Evolutionary conservation across 1,140 invertebrate genomes (phyloP).

Genomic region (Drosophila chauvacae): DNA sequence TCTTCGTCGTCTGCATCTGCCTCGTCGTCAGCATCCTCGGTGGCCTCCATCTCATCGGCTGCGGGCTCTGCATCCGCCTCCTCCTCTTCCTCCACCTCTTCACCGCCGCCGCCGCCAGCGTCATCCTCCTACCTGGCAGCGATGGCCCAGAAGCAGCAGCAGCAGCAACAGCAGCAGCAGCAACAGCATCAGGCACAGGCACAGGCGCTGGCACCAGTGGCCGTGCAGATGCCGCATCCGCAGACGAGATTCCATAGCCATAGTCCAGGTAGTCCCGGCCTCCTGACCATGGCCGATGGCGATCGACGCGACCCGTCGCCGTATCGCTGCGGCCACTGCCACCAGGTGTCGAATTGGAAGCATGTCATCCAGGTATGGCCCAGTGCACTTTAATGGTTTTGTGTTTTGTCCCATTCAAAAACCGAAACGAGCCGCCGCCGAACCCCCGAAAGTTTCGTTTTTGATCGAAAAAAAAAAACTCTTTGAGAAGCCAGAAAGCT

Average conservation of each 20-base stretch:
- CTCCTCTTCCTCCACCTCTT: slow-evolving; percentile 27
- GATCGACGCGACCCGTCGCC: slow-evolving; percentile 85
- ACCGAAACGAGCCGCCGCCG: slow-evolving; percentile 33
- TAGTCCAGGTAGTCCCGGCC: slow-evolving; percentile 77
- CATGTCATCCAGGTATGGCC: slow-evolving; percentile 90
- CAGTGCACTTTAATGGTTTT: slow-evolving; percentile 67
- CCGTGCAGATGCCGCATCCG: slow-evolving; percentile 33
- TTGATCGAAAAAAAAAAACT: neutral
- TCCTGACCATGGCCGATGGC: slow-evolving; percentile 73
- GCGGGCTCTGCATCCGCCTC: slow-evolving; percentile 37
- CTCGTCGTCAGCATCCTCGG: slow-evolving; percentile 42
- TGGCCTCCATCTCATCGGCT: slow-evolving; percentile 35
- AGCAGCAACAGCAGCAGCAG: slow-evolving; percentile 44
- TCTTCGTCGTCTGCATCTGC: slow-evolving; percentile 41
- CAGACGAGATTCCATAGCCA: slow-evolving; percentile 65
- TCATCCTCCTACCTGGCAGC: slow-evolving; percentile 50
- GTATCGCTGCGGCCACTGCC: slow-evolving; percentile 90
- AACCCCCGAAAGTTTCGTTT: slow-evolving; percentile 19
- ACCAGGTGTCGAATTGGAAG: slow-evolving; percentile 91
- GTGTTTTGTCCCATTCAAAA: slow-evolving; percentile 79
- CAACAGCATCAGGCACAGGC: slow-evolving; percentile 41
- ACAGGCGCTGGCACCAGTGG: slow-evolving; percentile 4
- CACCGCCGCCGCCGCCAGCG: slow-evolving; percentile 57
- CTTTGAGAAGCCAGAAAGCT: neutral
- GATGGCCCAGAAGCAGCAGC: slow-evolving; percentile 51